Percentiles rank a stretch among this genome's conserved stretches.
Evolutionary conservation across 2,113 vertebrate genomes (phyloP).

Genomic region (Rhadina sibilatrix): DNA sequence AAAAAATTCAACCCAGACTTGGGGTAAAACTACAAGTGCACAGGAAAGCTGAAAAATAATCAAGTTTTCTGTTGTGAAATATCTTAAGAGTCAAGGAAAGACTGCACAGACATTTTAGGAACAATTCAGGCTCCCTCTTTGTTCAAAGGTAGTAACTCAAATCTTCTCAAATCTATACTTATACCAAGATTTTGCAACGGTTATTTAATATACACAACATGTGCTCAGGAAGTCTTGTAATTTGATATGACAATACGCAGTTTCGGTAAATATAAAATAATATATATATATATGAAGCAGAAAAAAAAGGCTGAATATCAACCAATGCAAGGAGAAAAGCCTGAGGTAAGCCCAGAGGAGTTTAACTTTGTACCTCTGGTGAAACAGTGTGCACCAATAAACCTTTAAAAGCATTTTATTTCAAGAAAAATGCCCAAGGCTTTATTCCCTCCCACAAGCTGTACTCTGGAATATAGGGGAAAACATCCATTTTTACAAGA

Average conservation of each 20-base stretch:
- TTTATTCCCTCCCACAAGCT: neutral
- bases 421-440: neutral
- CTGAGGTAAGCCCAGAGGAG: neutral
- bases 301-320: neutral
- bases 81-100: neutral
- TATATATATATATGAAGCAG: neutral
- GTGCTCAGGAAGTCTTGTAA: neutral
- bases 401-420: neutral
- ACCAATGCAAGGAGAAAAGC: neutral
- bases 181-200: neutral
- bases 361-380: neutral
- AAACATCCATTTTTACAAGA: neutral
- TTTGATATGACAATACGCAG: neutral
- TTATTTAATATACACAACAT: neutral
- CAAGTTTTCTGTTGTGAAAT: neutral
- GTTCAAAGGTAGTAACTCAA: neutral
- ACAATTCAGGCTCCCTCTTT: neutral
- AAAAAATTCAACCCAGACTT: neutral
- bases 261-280: neutral
- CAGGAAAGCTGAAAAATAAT: neutral
- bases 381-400: rapidly evolving
- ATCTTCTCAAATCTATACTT: neutral
- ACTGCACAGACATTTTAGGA: neutral
- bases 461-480: neutral
- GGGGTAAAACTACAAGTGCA: neutral